Evolutionary conservation across 2,797 vertebrate species (phyloP).

Genomic region (Enteromius radiatus): DNA sequence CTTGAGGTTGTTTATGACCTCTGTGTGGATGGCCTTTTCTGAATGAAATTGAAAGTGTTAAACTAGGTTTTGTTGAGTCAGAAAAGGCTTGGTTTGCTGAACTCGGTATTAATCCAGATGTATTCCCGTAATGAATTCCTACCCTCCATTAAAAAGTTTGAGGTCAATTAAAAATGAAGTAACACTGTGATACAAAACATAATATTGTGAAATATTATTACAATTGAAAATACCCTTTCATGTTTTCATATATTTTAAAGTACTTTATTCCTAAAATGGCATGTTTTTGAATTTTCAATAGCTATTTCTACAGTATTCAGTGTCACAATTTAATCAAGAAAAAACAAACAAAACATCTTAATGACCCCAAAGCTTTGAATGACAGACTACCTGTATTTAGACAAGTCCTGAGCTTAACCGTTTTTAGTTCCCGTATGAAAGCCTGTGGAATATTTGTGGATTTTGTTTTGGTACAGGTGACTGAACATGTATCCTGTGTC

Average conservation of each 20-base stretch:
- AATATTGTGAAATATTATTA: background rate
- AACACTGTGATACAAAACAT: background rate
- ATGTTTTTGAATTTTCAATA: background rate
- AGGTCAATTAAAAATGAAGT: background rate
- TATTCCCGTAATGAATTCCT: background rate
- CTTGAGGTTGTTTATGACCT: constrained; percentile 5
- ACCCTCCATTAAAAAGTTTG: background rate
- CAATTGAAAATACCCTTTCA: background rate
- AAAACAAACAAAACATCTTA: background rate
- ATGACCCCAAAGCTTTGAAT: background rate
- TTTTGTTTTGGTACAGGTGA: constrained; percentile 16
- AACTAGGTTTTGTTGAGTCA: background rate
- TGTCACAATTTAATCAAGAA: background rate
- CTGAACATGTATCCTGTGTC: constrained; percentile 14
- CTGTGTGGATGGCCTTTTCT: background rate
- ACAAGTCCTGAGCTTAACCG: background rate
- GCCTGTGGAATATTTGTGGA: background rate
- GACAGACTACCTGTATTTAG: background rate
- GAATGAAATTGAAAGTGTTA: background rate
- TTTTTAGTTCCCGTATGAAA: constrained; percentile 26
- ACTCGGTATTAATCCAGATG: background rate
- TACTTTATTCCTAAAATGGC: background rate
- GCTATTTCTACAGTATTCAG: background rate
- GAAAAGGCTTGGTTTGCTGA: background rate
- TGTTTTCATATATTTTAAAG: background rate